A percentile compares a stretch with the other conserved stretches of the same genome.
Conservation (phyloP, 2,113 vertebrate genomes). For the Martes martes region DNA sequence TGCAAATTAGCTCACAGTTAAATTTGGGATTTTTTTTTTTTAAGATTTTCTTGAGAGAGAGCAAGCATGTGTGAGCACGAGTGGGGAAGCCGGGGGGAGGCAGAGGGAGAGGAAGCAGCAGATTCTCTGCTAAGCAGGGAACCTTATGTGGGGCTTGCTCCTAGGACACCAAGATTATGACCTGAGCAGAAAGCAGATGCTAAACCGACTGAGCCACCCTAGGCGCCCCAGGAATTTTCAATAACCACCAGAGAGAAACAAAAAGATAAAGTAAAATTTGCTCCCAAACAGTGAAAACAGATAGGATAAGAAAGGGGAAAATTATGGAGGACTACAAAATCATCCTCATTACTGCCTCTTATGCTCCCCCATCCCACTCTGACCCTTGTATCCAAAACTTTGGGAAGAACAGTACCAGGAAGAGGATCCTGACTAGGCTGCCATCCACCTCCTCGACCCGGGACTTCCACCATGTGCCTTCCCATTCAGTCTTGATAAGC, state of each 20-base stretch:
- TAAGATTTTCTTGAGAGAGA: not conserved
- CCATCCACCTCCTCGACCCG: slow-evolving; percentile 98
- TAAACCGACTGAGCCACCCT: not conserved
- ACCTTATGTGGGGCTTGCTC: not conserved
- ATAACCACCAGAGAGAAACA: not conserved
- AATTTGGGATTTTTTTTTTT: not conserved
- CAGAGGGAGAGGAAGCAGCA: not conserved
- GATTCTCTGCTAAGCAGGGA: not conserved
- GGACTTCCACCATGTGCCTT: slow-evolving; percentile 99
- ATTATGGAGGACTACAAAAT: not conserved
- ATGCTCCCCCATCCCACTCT: not conserved
- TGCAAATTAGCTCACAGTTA: not conserved
- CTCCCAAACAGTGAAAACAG: not conserved
- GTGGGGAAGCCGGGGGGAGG: rapidly evolving
- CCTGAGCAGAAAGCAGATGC: not conserved
- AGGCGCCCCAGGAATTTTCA: not conserved
- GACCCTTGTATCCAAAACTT: not conserved
- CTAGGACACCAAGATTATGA: not conserved
- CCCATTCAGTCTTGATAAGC: slow-evolving; percentile 99
- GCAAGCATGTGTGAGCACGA: not conserved
- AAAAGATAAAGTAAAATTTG: not conserved
- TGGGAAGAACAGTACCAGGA: slow-evolving; percentile 87
- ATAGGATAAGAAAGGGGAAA: not conserved
- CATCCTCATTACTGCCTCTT: not conserved
- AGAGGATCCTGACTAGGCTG: slow-evolving; percentile 97